Base-by-base conservation (phyloP, 1,140 invertebrate genomes). In the Argopecten irradians region DNA sequence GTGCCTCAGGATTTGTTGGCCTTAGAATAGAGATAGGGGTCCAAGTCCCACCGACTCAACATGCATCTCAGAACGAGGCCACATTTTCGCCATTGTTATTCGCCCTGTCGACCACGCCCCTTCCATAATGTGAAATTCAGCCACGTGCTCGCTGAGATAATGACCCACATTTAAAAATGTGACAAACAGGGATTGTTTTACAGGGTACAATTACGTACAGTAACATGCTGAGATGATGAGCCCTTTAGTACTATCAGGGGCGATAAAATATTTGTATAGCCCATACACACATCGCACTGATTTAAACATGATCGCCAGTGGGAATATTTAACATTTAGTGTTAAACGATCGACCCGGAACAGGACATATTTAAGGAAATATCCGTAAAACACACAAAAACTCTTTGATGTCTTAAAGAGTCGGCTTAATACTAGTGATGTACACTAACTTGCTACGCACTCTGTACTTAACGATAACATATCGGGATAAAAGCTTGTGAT, bases 111-210 rank as follows among this genome's bases (percentile, higher is more conserved):
- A 71, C 41, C 83, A 83, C 36, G 83, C 87, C 87, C 83, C 36
- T 84, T 34, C 34, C 35, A 88, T 88, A 84, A 43, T 71, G 87
- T 83, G 83, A 82, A 85, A 32, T 34, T 33, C 36, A 85, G 87
- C 84, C 87, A 88, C 83, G 87, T 46, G 87, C 83, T 85, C 36
- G 41, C 83, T 34, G 39, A 43, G 84, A 84, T 88, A 88, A 88
- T 88, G 87, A 88, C 87, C 83, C 83, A 88, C 83, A 88, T 88
- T 88, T 84, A 88, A 86, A 88, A 43, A 34, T 43, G 83, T 43
- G 35, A 84, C 87, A 71, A 71, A 71, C 55, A 71, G 22, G 55
- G 55, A 71, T 84, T 88, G 84, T 85, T 46, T 88, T 84, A 84
- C 46, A 84, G 82, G 41, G 41, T 43, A 34, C 46, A 88, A 88